phyloP scores from a whole-genome alignment of 2,113 vertebrate genomes.

The Melanerpes aurifrons region DNA sequence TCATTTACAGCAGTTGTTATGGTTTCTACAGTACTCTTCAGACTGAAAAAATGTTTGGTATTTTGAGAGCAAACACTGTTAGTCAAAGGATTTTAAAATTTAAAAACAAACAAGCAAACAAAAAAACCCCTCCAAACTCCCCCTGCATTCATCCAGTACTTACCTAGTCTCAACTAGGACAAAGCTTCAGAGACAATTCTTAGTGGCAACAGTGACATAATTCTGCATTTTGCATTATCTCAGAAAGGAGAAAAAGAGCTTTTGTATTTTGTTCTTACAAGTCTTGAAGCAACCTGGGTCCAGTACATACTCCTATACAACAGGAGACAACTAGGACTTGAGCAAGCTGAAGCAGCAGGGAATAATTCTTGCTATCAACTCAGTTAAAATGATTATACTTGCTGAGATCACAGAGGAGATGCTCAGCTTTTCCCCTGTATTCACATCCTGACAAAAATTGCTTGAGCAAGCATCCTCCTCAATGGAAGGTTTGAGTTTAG shows the following conservation, averaged over 20 bases:
- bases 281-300: neutral
- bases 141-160: neutral
- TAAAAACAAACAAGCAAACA: neutral
- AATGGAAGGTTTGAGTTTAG: neutral
- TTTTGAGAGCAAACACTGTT: conserved; percentile 13
- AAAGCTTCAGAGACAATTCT: neutral
- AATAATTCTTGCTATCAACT: neutral
- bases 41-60: neutral
- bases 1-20: neutral
- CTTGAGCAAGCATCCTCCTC: neutral
- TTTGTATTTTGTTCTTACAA: neutral
- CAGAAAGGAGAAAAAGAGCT: neutral
- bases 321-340: neutral
- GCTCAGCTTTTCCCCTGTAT: neutral
- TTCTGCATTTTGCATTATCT: neutral
- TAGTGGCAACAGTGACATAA: neutral
- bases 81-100: neutral
- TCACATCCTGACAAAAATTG: neutral
- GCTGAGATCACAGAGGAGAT: neutral
- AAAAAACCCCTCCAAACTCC: neutral
- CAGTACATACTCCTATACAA: neutral
- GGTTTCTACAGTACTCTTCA: neutral
- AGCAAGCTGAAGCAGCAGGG: neutral
- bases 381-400: neutral
- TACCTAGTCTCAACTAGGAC: neutral